Conservation (phyloP, 1,140 invertebrate species). For the Onthophagus taurus region DNA sequence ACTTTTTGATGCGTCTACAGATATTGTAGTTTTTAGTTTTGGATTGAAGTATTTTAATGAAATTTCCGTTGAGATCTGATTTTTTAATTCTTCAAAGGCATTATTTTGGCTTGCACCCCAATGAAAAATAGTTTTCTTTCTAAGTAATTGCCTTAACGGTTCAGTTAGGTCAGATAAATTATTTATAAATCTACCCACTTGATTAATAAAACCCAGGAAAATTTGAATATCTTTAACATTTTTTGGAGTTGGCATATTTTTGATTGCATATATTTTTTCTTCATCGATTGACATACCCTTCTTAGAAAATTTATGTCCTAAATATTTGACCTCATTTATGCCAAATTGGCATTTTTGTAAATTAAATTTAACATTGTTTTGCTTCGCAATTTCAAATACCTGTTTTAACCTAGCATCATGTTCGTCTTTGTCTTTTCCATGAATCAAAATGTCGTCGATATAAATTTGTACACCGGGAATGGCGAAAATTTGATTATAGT, state of each 20-base stretch:
- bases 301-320: background rate
- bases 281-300: background rate
- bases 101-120: slow-evolving; percentile 23
- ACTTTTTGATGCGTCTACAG: slow-evolving; percentile 29
- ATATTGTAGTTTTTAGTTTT: slow-evolving; percentile 19
- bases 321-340: background rate
- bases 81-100: slow-evolving; percentile 24
- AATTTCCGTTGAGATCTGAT: slow-evolving; percentile 22
- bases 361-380: slow-evolving; percentile 7
- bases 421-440: slow-evolving; percentile 3
- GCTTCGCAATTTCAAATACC: background rate
- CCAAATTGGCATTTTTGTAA: slow-evolving; percentile 2
- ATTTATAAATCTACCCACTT: slow-evolving; percentile 27
- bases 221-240: slow-evolving; percentile 15
- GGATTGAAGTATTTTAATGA: slow-evolving; percentile 26
- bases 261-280: background rate
- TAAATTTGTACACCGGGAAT: background rate
- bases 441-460: background rate
- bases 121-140: slow-evolving; percentile 17
- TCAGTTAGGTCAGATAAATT: slow-evolving; percentile 23
- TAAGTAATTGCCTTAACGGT: slow-evolving; percentile 21
- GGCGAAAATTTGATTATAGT: slow-evolving; percentile 23
- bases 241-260: background rate
- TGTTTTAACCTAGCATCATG: too few species aligned
- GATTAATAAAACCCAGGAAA: slow-evolving; percentile 30